A percentile compares a stretch with the other conserved stretches of the same genome.
phyloP scores from a whole-genome alignment of 2,888 invertebrate genomes.

The Pheosia gnoma region DNA sequence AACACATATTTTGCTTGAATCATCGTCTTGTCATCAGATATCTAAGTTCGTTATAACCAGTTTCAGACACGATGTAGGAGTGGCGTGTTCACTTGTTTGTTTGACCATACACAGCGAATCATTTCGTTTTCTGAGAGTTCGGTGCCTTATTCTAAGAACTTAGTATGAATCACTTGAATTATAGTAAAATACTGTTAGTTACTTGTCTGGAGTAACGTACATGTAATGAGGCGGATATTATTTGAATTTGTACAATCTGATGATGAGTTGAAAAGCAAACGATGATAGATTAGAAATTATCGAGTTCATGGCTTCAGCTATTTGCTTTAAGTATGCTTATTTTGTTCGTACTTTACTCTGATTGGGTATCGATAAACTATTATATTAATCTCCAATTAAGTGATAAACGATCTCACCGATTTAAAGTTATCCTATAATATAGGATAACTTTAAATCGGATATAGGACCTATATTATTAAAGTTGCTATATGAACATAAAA shows the following conservation, averaged over 20 bases:
- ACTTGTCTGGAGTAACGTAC: neutral
- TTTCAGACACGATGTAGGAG: constrained; percentile 1
- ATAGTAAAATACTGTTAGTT: neutral
- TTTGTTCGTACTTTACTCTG: too few relatives aligned
- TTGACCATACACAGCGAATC: neutral
- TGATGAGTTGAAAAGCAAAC: neutral
- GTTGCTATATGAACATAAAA: too few relatives aligned
- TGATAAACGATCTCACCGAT: too few relatives aligned
- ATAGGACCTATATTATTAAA: too few relatives aligned
- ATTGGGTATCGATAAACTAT: too few relatives aligned
- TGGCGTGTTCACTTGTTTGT: neutral
- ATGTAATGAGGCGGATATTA: neutral
- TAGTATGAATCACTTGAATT: constrained; percentile 2
- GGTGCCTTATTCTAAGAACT: neutral
- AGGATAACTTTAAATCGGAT: too few relatives aligned
- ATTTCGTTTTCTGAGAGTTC: constrained; percentile 2
- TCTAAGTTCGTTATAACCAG: constrained; percentile 4
- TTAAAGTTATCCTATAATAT: too few relatives aligned
- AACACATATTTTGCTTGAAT: neutral
- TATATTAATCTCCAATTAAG: too few relatives aligned
- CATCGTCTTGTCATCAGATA: neutral
- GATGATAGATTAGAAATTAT: too few relatives aligned
- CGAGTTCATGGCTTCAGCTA: too few relatives aligned
- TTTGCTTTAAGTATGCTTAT: too few relatives aligned
- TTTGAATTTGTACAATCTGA: neutral